Evolutionary conservation across 2,888 invertebrate species (phyloP).

Genomic region (Rotaria magnacalcarata): DNA sequence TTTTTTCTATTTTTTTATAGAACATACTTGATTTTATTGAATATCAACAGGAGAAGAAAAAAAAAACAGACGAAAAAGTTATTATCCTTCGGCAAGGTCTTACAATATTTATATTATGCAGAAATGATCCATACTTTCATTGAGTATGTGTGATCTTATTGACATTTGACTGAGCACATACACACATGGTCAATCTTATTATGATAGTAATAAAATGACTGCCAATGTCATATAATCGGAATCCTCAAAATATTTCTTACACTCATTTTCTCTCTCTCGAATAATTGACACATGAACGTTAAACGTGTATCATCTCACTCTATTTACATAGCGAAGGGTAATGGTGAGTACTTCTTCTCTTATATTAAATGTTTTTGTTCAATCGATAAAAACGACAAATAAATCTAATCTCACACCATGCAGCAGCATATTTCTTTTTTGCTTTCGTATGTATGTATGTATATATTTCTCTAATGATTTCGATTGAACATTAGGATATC

Average conservation of each 20-base stretch:
- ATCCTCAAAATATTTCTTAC: background rate
- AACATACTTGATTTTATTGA: too few species aligned
- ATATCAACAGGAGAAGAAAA: background rate
- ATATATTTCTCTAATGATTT: background rate
- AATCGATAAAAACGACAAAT: conserved; percentile 22
- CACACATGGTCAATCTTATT: background rate
- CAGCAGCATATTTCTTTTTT: background rate
- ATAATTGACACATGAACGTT: conserved; percentile 11
- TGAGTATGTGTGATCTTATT: background rate
- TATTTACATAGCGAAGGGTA: conserved; percentile 21
- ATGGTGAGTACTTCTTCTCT: background rate
- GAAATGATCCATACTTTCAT: background rate
- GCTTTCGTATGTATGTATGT: background rate
- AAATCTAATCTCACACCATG: conserved; percentile 17
- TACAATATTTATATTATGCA: background rate
- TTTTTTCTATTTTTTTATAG: too few species aligned
- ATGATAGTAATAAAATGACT: background rate
- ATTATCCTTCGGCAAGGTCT: background rate
- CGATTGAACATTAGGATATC: conserved; percentile 8
- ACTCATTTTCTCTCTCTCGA: background rate
- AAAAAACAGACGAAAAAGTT: background rate
- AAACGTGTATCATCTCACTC: conserved; percentile 4
- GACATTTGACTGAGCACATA: conserved; percentile 16
- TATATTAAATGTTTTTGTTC: conserved; percentile 1
- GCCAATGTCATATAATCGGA: background rate